These are phyloP conservation scores for Stichopus horrens DNA, from an alignment of 53 echinoderm and acorn worm genomes.

Conservation along the genomic window DNA sequence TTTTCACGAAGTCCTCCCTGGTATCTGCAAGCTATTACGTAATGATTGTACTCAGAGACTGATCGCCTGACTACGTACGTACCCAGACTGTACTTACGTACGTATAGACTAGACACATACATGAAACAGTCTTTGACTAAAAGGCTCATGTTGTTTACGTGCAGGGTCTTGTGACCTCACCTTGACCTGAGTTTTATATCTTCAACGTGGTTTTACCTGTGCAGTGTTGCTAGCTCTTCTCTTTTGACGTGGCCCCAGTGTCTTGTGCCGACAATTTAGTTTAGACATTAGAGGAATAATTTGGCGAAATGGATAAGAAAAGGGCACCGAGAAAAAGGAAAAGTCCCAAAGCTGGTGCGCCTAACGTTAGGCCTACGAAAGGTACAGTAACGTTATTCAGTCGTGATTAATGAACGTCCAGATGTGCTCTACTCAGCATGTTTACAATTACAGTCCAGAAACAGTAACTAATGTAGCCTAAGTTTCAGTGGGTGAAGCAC, in stretches of 20 bases:
- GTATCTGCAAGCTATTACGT: too few species aligned
- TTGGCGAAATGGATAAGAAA: not conserved
- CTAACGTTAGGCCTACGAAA: not conserved
- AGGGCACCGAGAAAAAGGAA: slow-evolving; percentile 6
- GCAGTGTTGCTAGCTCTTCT: not conserved
- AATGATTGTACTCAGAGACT: too few species aligned
- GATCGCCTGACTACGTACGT: too few species aligned
- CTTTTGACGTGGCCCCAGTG: not conserved
- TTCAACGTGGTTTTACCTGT: not conserved
- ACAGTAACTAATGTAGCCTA: too few species aligned
- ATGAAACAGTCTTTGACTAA: too few species aligned
- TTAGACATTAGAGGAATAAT: not conserved
- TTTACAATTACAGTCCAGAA: too few species aligned
- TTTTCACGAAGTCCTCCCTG: too few species aligned
- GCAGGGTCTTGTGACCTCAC: not conserved
- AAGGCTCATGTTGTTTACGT: not conserved
- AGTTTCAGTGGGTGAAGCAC: not conserved
- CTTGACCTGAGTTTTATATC: not conserved
- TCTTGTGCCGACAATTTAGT: not conserved
- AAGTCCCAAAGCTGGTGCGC: not conserved
- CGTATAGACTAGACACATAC: too few species aligned
- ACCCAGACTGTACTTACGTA: too few species aligned
- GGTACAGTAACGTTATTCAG: too few species aligned
- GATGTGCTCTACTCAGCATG: too few species aligned
- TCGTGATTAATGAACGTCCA: too few species aligned